Percentiles rank a stretch among this genome's conserved stretches.
These are phyloP conservation scores for Acanthosepion pharaonis DNA, from an alignment of 2,888 invertebrate genomes.

Conservation along the genomic window DNA sequence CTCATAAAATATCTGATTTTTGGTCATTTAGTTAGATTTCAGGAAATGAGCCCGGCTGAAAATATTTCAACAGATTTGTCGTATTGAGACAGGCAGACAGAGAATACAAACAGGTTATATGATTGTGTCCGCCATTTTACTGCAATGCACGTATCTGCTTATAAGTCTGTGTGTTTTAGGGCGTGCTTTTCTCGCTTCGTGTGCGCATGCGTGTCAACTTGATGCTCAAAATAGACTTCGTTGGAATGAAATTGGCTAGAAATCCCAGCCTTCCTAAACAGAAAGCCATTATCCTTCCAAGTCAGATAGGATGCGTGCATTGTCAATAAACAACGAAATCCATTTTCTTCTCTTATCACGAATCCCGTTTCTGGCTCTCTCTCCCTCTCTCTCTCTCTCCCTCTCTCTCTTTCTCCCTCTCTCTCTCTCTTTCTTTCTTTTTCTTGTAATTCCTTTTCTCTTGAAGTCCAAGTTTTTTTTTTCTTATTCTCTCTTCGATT, in stretches of 20 bases:
- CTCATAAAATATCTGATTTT: too few species aligned
- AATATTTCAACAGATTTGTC: too few species aligned
- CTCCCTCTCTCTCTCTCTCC: not conserved
- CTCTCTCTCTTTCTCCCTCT: not conserved
- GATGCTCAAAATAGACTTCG: not conserved
- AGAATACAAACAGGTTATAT: not conserved
- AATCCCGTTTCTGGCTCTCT: not conserved
- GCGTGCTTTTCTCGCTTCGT: not conserved
- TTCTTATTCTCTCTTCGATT: too few species aligned
- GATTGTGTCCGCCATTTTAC: not conserved
- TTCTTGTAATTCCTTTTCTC: too few species aligned
- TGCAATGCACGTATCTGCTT: not conserved
- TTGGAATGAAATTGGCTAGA: not conserved
- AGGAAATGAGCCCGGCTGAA: too few species aligned
- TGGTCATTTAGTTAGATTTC: too few species aligned
- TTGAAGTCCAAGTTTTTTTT: too few species aligned
- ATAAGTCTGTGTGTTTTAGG: not conserved
- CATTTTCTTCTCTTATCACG: not conserved
- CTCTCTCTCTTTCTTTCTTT: not conserved
- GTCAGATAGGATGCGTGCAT: slow-evolving; percentile 33
- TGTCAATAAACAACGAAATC: not conserved
- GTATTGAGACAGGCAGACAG: not conserved
- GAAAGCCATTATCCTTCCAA: not conserved
- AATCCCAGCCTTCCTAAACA: slow-evolving; percentile 7
- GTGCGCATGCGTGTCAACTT: not conserved